A percentile compares a stretch with the other conserved stretches of the same genome.
phyloP scores from a whole-genome alignment of 2,888 invertebrate species.

The Scaptomyza tumidula region DNA sequence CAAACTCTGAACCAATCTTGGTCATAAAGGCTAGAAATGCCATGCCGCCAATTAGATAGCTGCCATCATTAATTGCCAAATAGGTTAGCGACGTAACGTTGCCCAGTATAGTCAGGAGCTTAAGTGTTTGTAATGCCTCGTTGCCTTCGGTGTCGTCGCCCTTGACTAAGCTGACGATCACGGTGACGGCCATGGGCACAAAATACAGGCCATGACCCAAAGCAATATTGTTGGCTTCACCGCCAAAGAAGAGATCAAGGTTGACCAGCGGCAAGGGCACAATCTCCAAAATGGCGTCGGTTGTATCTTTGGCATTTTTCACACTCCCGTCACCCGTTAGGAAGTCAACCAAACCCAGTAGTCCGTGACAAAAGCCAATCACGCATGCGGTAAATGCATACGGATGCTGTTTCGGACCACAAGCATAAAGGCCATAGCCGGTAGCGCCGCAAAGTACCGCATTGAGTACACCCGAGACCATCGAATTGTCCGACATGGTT shows the following conservation, averaged over 20 bases:
- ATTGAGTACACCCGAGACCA: conserved; percentile 42
- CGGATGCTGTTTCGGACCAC: conserved; percentile 62
- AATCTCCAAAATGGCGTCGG: conserved; percentile 62
- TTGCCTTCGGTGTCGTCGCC: conserved; percentile 15
- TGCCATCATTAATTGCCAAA: conserved; percentile 71
- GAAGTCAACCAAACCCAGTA: conserved; percentile 55
- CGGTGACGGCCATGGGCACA: conserved; percentile 67
- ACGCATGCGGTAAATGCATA: conserved; percentile 74
- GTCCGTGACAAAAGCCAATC: conserved; percentile 73
- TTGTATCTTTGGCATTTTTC: conserved; percentile 25
- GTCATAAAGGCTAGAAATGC: conserved; percentile 66
- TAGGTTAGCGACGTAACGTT: conserved; percentile 74
- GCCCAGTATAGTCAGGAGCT: conserved; percentile 71
- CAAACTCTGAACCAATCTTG: conserved; percentile 59
- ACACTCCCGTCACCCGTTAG: conserved; percentile 18
- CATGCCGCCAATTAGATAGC: conserved; percentile 63
- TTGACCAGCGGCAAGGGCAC: conserved; percentile 74
- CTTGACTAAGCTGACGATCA: conserved; percentile 39
- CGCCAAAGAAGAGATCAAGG: conserved; percentile 63
- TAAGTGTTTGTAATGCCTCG: conserved; percentile 46
- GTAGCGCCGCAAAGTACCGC: conserved; percentile 69
- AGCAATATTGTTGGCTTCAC: conserved; percentile 65
- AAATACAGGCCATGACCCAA: conserved; percentile 77
- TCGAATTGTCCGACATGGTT: conserved; percentile 55
- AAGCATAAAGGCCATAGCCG: conserved; percentile 59